Conservation (phyloP, 2,888 invertebrate species). For the Seira ritae region DNA sequence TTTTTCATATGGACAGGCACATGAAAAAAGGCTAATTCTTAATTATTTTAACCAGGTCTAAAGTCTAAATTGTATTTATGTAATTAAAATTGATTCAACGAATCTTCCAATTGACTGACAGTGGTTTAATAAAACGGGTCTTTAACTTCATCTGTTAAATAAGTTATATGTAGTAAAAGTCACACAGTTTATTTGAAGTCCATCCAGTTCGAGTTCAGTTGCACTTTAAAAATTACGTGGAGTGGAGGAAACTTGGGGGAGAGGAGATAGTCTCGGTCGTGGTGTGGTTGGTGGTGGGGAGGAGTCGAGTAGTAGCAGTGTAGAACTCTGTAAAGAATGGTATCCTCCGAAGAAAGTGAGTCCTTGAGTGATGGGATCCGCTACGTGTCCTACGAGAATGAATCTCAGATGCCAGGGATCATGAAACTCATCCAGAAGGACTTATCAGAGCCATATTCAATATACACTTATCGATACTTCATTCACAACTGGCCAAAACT, state of each 20-base stretch:
- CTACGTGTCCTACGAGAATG: slow-evolving; percentile 91
- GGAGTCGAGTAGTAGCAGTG: not conserved
- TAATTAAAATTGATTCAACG: too few species aligned
- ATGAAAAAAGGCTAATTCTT: too few species aligned
- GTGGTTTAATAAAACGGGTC: not conserved
- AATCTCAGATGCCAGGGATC: slow-evolving; percentile 98
- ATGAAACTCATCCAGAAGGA: slow-evolving; percentile 99
- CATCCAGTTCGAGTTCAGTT: not conserved
- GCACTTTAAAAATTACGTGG: too few species aligned
- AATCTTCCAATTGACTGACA: not conserved
- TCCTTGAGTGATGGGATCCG: slow-evolving; percentile 75
- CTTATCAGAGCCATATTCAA: slow-evolving; percentile 99
- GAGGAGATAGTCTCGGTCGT: not conserved
- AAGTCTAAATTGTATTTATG: too few species aligned
- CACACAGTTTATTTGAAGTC: not conserved
- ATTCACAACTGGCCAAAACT: slow-evolving; percentile 99
- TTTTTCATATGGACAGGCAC: too few species aligned
- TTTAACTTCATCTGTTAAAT: not conserved
- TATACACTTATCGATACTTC: slow-evolving; percentile 99
- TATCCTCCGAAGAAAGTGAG: slow-evolving; percentile 30
- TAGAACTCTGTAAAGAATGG: slow-evolving; percentile 22
- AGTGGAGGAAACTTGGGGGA: not conserved
- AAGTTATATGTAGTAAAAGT: not conserved
- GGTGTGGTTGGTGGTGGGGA: not conserved
- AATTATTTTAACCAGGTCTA: too few species aligned